These are phyloP conservation scores for Bolinopsis microptera DNA, from an alignment of 37 sponge, comb jelly and placozoan species.

Conservation along the genomic window DNA sequence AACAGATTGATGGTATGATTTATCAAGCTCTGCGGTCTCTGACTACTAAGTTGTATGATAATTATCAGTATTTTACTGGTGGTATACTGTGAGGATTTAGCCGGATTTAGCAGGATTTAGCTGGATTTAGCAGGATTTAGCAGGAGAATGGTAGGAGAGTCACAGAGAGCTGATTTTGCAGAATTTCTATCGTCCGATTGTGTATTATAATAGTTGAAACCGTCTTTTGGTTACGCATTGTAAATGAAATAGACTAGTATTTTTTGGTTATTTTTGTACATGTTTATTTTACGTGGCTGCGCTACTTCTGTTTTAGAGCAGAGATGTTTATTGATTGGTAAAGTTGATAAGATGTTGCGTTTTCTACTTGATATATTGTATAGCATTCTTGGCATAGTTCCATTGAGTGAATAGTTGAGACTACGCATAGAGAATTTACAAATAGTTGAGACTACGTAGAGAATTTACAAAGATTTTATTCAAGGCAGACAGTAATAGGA, in stretches of 20 bases:
- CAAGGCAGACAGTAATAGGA: too few species aligned
- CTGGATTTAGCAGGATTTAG: too few species aligned
- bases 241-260: neutral
- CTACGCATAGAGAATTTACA: too few species aligned
- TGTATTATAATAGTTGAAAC: too few species aligned
- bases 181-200: too few species aligned
- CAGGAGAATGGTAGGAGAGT: too few species aligned
- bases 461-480: too few species aligned
- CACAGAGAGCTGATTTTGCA: too few species aligned
- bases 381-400: too few species aligned
- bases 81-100: slow-evolving; percentile 78
- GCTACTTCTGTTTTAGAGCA: neutral
- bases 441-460: too few species aligned
- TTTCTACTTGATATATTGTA: neutral
- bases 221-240: neutral
- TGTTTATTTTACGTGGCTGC: neutral
- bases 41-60: slow-evolving; percentile 93
- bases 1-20: slow-evolving; percentile 84
- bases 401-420: too few species aligned
- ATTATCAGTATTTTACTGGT: slow-evolving; percentile 89
- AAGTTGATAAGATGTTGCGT: neutral
- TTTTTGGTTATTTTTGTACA: neutral
- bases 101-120: too few species aligned
- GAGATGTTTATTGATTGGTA: neutral
- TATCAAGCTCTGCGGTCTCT: slow-evolving; percentile 82